These are phyloP conservation scores for Phenganax subtilis DNA, from an alignment of 92 coral and sea anemone genomes.

Conservation along the genomic window DNA sequence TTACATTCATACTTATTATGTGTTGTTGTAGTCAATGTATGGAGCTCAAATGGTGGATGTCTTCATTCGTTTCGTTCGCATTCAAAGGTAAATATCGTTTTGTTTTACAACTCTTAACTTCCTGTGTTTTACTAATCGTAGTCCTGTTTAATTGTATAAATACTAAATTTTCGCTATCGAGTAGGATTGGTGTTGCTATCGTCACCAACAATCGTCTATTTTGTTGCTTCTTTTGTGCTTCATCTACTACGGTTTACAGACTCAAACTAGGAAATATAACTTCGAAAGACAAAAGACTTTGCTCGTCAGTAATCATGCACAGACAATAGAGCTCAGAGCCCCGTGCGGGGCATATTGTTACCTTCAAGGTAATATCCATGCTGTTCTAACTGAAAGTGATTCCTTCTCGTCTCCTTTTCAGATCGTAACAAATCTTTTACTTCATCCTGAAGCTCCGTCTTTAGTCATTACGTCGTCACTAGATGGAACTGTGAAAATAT, in stretches of 20 bases:
- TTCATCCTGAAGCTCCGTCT: constrained; percentile 84
- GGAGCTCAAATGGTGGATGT: constrained; percentile 55
- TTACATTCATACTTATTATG: neutral
- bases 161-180: neutral
- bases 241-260: no score
- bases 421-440: constrained; percentile 78
- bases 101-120: neutral
- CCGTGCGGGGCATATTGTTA: no score
- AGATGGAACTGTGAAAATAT: constrained; percentile 88
- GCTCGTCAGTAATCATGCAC: no score
- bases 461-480: constrained; percentile 81
- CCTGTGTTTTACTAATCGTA: no score
- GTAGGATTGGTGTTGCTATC: no score
- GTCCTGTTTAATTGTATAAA: neutral
- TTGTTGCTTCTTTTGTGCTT: no score
- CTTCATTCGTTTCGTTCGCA: constrained; percentile 29
- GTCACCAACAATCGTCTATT: no score
- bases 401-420: constrained; percentile 29
- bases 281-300: no score
- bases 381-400: constrained; percentile 54
- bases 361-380: no score
- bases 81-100: constrained; percentile 16
- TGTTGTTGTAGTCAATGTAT: constrained; percentile 66
- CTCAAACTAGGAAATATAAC: no score
- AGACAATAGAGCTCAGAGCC: no score